These are phyloP conservation scores for Orchestia grillus DNA, from an alignment of 1,140 invertebrate genomes.

Conservation along the genomic window DNA sequence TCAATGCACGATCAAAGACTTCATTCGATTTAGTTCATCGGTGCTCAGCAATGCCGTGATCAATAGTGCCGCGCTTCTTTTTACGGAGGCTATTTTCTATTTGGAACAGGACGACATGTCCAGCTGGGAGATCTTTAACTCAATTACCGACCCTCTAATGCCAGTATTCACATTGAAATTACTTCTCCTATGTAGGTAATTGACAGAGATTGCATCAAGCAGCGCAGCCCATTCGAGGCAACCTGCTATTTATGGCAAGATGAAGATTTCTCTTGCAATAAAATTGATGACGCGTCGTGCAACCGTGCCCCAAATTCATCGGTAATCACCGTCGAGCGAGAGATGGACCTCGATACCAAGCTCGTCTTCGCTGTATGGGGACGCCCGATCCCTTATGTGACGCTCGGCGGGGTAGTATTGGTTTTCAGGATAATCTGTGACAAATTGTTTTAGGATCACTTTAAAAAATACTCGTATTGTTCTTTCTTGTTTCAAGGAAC, in stretches of 20 bases:
- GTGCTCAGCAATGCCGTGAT: not conserved
- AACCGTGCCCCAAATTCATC: not conserved
- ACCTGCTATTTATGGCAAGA: not conserved
- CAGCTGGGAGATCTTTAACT: slow-evolving; percentile 47
- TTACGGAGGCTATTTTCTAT: not conserved
- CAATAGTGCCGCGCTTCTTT: not conserved
- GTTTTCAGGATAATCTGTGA: not conserved
- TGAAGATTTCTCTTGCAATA: not conserved
- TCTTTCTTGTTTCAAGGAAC: not conserved
- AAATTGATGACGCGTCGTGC: not conserved
- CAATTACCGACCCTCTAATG: slow-evolving; percentile 47
- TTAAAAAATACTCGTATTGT: not conserved
- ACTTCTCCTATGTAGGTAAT: slow-evolving; percentile 47
- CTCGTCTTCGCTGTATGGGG: not conserved
- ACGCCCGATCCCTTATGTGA: not conserved
- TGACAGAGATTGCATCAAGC: slow-evolving; percentile 43
- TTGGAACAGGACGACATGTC: not conserved
- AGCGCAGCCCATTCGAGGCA: not conserved
- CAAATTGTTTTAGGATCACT: not conserved
- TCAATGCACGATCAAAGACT: slow-evolving; percentile 25
- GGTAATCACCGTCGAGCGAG: not conserved
- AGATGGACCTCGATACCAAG: not conserved
- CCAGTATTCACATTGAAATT: slow-evolving; percentile 52
- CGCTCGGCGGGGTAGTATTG: not conserved
- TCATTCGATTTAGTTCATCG: not conserved